Evolutionary conservation across 2,113 vertebrate genomes (phyloP), one percentile per base, ranked within the genome.

Genomic region (Mesoclemmys tuberculata): DNA sequence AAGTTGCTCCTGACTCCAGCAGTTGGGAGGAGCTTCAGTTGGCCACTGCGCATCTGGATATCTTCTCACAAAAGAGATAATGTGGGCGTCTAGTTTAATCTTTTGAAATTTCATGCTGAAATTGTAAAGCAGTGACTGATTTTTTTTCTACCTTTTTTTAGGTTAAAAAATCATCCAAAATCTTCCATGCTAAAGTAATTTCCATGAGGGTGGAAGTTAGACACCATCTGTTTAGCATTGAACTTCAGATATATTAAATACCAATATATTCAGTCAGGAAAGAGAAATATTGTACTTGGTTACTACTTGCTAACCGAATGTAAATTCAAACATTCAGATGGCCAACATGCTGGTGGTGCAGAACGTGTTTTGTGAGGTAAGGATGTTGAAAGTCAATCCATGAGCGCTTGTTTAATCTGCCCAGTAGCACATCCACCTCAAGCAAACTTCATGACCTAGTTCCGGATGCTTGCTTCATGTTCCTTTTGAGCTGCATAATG

Each of bases 131-230:
- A 27, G 24, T 52, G 29, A 11, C 41, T 6, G 3, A 51, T 31
- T 87, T 75, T 56, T 78, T 90, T 92, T 80, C 52, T 83, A 80
- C 87, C 26, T 21, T 22, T 80, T 90, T 51, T 56, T 46, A 68
- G 64, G 41, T 27, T 31, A 77, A 52, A 90, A 90, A 68, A 78
- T 82, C 27, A 27, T 41, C 48, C 44, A 29, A 11, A 5, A 0
- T n/a, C 35, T 68, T 71, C 88, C 10, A 21, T 85, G 64, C 35
- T 80, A 55, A 49, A 77, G 54, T 38, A 52, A 58, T 56, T 88
- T 85, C 81, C 19, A 38, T 79, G 38, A n/a, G 68, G 31, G 55
- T 26, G 11, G 46, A 44, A 0, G 0, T 79, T 55, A 82, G 71
- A 90, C 38, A 2, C 4, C 21, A 21, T 0, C 5, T 29, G 61